These are phyloP conservation scores for Mohoua ochrocephala DNA, from an alignment of 2,113 vertebrate genomes.

Conservation along the genomic window DNA sequence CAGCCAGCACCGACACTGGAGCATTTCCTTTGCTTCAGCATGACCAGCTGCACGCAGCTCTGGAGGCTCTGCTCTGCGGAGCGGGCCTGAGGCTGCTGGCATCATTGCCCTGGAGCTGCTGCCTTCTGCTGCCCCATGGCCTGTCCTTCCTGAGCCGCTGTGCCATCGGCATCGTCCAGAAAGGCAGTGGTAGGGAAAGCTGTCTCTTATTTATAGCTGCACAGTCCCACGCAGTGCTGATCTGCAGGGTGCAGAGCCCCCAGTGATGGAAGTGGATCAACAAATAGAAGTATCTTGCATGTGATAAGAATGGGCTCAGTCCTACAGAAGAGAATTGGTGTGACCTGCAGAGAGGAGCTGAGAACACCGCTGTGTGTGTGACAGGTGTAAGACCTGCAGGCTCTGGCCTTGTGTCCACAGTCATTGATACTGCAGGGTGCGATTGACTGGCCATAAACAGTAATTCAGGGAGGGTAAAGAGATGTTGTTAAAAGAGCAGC, in stretches of 20 bases:
- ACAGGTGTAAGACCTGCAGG: neutral
- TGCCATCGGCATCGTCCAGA: fast-evolving
- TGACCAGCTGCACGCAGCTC: fast-evolving
- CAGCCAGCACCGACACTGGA: fast-evolving
- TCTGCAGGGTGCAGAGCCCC: neutral
- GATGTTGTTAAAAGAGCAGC: neutral
- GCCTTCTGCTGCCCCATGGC: neutral
- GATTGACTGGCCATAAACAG: neutral
- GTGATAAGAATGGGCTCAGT: neutral
- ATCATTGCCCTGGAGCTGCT: neutral
- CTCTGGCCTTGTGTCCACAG: neutral
- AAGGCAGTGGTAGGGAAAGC: neutral
- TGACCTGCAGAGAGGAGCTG: neutral
- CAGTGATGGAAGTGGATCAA: neutral
- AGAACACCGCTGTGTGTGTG: neutral
- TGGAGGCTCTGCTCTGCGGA: fast-evolving
- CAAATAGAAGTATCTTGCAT: neutral
- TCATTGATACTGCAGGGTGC: neutral
- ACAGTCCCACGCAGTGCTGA: neutral
- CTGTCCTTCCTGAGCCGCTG: neutral
- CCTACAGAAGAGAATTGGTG: neutral
- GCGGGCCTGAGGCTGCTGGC: neutral
- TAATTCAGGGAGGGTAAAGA: neutral
- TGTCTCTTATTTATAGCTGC: neutral
- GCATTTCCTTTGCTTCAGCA: neutral